Evolutionary conservation across 2,797 vertebrate genomes (phyloP).

Genomic region (Eulemur albifrons): DNA sequence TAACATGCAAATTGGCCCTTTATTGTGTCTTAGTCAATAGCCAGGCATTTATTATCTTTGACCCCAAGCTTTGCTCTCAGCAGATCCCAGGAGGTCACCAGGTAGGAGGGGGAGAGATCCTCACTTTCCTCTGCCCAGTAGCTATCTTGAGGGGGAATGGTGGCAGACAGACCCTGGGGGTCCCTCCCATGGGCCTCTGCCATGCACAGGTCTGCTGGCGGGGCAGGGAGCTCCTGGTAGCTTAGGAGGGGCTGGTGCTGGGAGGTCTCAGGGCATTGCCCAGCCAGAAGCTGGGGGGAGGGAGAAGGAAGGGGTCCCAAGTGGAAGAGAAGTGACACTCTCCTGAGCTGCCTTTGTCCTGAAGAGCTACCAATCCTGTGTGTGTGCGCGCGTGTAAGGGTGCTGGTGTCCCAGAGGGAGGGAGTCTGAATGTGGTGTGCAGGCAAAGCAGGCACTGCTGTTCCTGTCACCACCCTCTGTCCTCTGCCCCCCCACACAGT

Average conservation of each 20-base stretch:
- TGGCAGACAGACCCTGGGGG: neutral
- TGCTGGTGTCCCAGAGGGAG: too few relatives aligned
- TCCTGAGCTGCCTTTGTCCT: neutral
- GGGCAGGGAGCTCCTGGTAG: neutral
- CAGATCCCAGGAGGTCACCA: slow-evolving; percentile 43
- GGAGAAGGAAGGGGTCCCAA: neutral
- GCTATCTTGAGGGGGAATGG: slow-evolving; percentile 2
- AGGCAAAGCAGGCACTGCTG: neutral
- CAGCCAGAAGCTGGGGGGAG: neutral
- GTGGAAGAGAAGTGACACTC: neutral
- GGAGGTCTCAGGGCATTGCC: neutral
- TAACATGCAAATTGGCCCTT: slow-evolving; percentile 28
- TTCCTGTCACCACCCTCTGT: neutral
- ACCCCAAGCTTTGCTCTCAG: slow-evolving; percentile 40
- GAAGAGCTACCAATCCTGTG: neutral
- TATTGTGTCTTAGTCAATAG: slow-evolving; percentile 48
- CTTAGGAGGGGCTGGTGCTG: neutral
- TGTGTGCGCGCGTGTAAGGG: neutral
- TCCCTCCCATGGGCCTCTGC: neutral
- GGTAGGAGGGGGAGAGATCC: slow-evolving; percentile 15
- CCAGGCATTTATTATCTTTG: slow-evolving; percentile 47
- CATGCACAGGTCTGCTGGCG: neutral
- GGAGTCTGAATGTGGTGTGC: neutral
- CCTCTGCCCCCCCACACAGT: too few relatives aligned
- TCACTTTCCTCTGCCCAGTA: neutral